Conservation (phyloP, 1,140 invertebrate species). For the Eufriesea mexicana region DNA sequence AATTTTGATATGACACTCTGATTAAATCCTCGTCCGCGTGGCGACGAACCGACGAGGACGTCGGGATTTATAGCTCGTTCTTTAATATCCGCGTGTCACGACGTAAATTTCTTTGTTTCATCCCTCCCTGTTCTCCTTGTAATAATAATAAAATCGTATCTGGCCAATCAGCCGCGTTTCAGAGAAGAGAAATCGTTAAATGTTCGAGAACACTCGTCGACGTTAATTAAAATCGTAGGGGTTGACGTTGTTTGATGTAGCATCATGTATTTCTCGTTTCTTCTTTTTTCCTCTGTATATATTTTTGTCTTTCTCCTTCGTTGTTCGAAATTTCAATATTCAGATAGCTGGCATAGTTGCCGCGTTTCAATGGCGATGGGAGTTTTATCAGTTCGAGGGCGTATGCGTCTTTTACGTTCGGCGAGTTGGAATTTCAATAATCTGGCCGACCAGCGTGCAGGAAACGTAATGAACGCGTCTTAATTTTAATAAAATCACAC, state of each 20-base stretch:
- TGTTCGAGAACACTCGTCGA: too few relatives aligned
- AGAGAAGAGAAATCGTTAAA: too few relatives aligned
- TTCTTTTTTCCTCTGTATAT: too few relatives aligned
- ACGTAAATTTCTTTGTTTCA: not conserved
- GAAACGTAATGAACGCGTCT: not conserved
- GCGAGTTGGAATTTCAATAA: constrained; percentile 16
- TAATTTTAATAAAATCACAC: constrained; percentile 15
- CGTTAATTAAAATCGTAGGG: not conserved
- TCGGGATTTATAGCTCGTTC: constrained; percentile 3
- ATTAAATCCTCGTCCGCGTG: constrained; percentile 37
- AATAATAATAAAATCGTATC: not conserved
- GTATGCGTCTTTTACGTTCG: not conserved
- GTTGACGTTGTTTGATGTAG: not conserved
- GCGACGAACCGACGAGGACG: not conserved
- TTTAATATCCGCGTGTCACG: constrained; percentile 1
- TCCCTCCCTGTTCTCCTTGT: not conserved
- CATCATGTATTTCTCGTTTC: not conserved
- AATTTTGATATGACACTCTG: constrained; percentile 41
- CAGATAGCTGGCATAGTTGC: not conserved
- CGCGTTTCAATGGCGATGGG: not conserved
- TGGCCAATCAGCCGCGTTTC: not conserved
- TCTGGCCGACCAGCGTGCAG: not conserved
- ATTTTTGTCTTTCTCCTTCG: too few relatives aligned
- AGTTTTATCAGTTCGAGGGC: not conserved
- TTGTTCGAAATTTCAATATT: not conserved